phyloP scores from a whole-genome alignment of 2,113 vertebrate species.

The Cromileptes altivelis region DNA sequence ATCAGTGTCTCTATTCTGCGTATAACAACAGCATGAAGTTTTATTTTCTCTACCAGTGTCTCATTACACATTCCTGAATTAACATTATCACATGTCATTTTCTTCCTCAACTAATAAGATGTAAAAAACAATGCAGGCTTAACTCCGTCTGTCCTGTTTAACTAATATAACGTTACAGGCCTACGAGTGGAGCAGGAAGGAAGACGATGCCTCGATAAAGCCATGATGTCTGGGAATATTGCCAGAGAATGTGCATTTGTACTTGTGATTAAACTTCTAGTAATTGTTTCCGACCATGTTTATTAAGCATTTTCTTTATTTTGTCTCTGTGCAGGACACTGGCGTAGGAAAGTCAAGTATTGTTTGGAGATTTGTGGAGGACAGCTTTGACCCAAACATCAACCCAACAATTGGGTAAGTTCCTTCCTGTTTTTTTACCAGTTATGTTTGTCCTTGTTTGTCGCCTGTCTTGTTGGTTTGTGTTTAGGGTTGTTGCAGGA shows the following conservation, averaged over 20 bases:
- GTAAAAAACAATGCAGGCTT: not conserved
- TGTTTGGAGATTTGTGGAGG: conserved; percentile 96
- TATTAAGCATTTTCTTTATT: conserved; percentile 23
- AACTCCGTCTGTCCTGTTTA: not conserved
- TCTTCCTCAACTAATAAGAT: not conserved
- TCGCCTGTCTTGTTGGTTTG: not conserved
- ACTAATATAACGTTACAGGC: not conserved
- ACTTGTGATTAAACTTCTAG: not conserved
- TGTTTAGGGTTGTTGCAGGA: not conserved
- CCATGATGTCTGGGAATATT: conserved; percentile 3
- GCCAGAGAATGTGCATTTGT: conserved; percentile 29
- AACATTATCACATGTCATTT: not conserved
- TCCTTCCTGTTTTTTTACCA: not conserved
- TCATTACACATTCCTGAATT: not conserved
- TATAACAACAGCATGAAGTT: not conserved
- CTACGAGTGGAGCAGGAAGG: not conserved
- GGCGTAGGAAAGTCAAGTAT: conserved; percentile 97
- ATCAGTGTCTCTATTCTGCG: not conserved
- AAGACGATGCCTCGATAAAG: not conserved
- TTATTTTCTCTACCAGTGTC: not conserved
- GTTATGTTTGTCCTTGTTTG: not conserved
- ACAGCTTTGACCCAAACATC: conserved; percentile 97
- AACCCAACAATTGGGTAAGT: conserved; percentile 98
- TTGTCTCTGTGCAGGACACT: conserved; percentile 87
- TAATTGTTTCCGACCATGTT: conserved; percentile 28